Base-by-base conservation (phyloP, 1,140 invertebrate genomes). In the Caerostris darwini region DNA sequence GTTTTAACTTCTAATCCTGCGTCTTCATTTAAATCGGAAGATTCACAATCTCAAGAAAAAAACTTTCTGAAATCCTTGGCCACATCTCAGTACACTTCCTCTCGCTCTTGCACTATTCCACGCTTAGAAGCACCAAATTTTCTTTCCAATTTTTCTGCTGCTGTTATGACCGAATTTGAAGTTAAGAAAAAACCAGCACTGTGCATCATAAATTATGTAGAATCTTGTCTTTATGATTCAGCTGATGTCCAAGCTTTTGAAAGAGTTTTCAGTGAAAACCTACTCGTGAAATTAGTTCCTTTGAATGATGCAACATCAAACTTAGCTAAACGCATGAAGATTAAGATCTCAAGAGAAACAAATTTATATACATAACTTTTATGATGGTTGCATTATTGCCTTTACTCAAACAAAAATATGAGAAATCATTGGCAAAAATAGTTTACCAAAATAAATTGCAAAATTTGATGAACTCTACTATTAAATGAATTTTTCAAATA, bases 181-280 rank as follows among this genome's bases (percentile, higher is more conserved):
- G 19, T 92, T 7, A 83, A 67, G 34, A 85, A 92, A 6, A 92
- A 92, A 85, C 58, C 81, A 6, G 90, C 90, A 6, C 2, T 92
- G 19, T 92, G 90, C 69, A 14, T 85, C n/a, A 59, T 92, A n/a
- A 92, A 69, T 85, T 92, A 53, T 67, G 71, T 92, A 14, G 81
- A 92, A 53, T 7, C 58, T n/a, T 14, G 56, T 85, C 8, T 85
- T 7, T n/a, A 85, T 50, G 82, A 92, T n/a, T 67, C 12, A 57
- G 3, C 34, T 8, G 67, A 67, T 86, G 77, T 67, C 3, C 34
- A 67, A 34, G n/a, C 10, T 54, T 92, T 85, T 85, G 61, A 85
- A 57, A 67, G 14, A 4, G 10, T 92, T 53, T 50, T 19, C 34
- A n/a, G n/a, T 19, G 56, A 61, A 34, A 12, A 61, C 57, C 54